These are phyloP conservation scores for Sebastes matsubarae DNA, from an alignment of 2,797 vertebrate species.

Conservation along the genomic window DNA sequence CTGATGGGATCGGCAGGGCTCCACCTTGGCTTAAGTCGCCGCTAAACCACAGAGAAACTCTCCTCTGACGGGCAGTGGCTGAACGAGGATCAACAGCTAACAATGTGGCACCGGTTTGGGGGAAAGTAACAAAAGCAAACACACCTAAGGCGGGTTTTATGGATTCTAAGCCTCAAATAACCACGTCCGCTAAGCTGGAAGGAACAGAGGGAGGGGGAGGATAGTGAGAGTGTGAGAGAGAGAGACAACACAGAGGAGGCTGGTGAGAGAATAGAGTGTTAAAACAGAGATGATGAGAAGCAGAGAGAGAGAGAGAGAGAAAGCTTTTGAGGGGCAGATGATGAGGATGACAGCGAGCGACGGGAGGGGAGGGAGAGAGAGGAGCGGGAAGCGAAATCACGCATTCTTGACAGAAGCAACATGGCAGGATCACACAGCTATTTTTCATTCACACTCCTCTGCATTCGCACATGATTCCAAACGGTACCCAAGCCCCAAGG, in stretches of 20 bases:
- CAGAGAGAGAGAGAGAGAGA: constrained; percentile 1
- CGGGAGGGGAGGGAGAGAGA: constrained; percentile 5
- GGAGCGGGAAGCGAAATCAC: constrained; percentile 18
- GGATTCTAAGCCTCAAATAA: constrained; percentile 79
- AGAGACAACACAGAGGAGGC: constrained; percentile 34
- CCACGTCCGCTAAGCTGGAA: constrained; percentile 65
- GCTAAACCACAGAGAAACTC: constrained; percentile 45
- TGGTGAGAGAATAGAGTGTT: constrained; percentile 49
- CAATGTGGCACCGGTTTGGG: constrained; percentile 67
- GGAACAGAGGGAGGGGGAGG: constrained; percentile 35
- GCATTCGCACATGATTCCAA: constrained; percentile 74
- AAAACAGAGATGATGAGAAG: constrained; percentile 59
- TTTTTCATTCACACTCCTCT: constrained; percentile 79
- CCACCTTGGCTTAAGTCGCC: constrained; percentile 53
- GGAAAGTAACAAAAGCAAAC: constrained; percentile 77
- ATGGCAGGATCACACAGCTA: constrained; percentile 73
- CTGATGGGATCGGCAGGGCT: constrained; percentile 34
- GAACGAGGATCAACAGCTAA: constrained; percentile 62
- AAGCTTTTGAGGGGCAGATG: constrained; percentile 61
- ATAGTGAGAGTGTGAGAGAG: constrained; percentile 3
- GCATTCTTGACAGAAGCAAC: constrained; percentile 71
- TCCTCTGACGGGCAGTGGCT: constrained; percentile 56
- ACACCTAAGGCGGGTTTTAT: constrained; percentile 74
- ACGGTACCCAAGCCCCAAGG: constrained; percentile 75
- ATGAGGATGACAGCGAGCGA: constrained; percentile 63